Percentiles rank a stretch among this genome's conserved stretches.
These are phyloP conservation scores for Andrena flavipes DNA, from an alignment of 2,888 invertebrate species.

Conservation along the genomic window DNA sequence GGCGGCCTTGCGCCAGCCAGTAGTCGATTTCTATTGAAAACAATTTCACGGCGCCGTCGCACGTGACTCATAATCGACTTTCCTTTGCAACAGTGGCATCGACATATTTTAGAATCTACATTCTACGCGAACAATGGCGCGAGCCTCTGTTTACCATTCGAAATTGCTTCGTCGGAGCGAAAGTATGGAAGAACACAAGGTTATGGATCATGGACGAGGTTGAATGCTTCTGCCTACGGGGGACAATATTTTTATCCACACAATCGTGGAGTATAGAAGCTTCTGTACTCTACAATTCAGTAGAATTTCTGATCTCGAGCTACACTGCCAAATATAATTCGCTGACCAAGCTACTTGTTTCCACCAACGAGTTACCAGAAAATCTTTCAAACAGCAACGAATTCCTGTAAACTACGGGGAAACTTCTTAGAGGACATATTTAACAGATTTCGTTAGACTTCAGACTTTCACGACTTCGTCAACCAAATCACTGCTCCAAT, in stretches of 20 bases:
- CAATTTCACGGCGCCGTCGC: neutral
- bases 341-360: no score
- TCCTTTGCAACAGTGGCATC: neutral
- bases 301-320: no score
- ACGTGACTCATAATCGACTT: slow-evolving; percentile 7
- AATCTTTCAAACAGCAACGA: no score
- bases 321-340: no score
- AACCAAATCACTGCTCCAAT: no score
- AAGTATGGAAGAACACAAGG: neutral
- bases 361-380: no score
- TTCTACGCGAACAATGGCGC: neutral
- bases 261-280: no score
- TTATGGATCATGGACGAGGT: neutral
- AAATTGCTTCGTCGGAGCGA: neutral
- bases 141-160: neutral
- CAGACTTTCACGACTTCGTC: no score
- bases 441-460: no score
- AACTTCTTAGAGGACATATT: no score
- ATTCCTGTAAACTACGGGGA: no score
- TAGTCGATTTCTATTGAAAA: neutral
- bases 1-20: neutral
- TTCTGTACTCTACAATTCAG: no score
- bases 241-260: neutral
- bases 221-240: neutral
- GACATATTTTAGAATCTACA: neutral